These are phyloP conservation scores for Drosophila koepferae DNA, from an alignment of 2,888 invertebrate species.

Conservation along the genomic window DNA sequence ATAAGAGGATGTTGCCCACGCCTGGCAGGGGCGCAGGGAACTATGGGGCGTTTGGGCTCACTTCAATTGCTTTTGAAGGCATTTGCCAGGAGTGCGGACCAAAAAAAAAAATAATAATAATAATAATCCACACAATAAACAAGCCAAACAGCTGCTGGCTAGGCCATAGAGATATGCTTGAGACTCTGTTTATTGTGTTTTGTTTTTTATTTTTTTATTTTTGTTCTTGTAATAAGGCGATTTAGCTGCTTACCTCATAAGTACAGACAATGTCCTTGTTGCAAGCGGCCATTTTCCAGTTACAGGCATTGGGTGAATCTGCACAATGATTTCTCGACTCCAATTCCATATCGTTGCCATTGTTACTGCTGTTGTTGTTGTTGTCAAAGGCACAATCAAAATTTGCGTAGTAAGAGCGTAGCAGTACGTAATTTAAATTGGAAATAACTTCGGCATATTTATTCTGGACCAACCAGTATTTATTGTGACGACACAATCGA, in stretches of 20 bases:
- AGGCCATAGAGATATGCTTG: slow-evolving; percentile 26
- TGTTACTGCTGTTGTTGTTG: slow-evolving; percentile 42
- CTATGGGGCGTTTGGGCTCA: slow-evolving; percentile 9
- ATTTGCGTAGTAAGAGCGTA: slow-evolving; percentile 83
- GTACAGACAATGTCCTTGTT: slow-evolving; percentile 79
- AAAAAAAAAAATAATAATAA: slow-evolving; percentile 26
- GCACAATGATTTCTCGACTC: slow-evolving; percentile 16
- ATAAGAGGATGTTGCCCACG: slow-evolving; percentile 64
- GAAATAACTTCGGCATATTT: slow-evolving; percentile 85
- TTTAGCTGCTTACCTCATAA: slow-evolving; percentile 84
- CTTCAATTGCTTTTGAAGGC: slow-evolving; percentile 58
- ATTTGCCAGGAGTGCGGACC: slow-evolving; percentile 15
- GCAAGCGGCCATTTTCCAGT: slow-evolving; percentile 41
- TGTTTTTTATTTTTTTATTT: not conserved
- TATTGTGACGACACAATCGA: slow-evolving; percentile 85
- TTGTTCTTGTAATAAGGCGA: slow-evolving; percentile 62
- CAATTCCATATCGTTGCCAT: slow-evolving; percentile 12
- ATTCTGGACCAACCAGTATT: slow-evolving; percentile 86
- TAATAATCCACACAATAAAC: slow-evolving; percentile 72
- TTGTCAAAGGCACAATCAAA: slow-evolving; percentile 61
- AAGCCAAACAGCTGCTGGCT: slow-evolving; percentile 45
- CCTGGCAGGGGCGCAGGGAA: not conserved
- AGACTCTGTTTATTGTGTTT: not conserved
- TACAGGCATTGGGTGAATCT: slow-evolving; percentile 30
- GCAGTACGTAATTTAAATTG: slow-evolving; percentile 84